Evolutionary conservation across 2,888 invertebrate genomes (phyloP), one percentile per base, ranked within the genome.

Genomic region (Dolichopus griseipennis): DNA sequence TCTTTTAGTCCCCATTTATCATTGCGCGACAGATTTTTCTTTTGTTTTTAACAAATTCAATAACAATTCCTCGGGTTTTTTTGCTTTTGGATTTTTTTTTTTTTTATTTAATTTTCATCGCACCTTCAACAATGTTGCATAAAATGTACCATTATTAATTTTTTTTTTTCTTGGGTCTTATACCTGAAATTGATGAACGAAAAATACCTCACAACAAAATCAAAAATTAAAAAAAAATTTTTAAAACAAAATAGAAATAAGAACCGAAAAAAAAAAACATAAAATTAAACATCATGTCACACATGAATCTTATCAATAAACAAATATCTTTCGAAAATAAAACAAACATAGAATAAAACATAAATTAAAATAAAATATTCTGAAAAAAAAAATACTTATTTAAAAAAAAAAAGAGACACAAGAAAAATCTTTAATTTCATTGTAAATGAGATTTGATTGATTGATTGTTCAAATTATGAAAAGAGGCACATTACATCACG

Each of bases 281-380:
- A 18, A 52, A 52, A 52, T 52, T 52, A 52, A 52, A 52, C 52
- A 52, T 52, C 52, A 52, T 52, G 52, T 52, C 52, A 52, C 52
- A 52, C 52, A 52, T 52, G 52, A 18, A 12, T 52, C 18, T 52
- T 52, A 52, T 52, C 52, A 52, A 52, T 52, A 52, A 15, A 52
- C 52, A 52, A 52, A 52, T 52, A 52, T 52, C 52, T 52, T 18
- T 52, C 2, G 18, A 27, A 52, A 52, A 52, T n/a, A 18, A 52
- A 41, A 27, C 27, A 27, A 27, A 27, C 27, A 27, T 27, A 37
- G 37, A 37, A 37, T 9, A 8, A 52, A 18, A 2, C 52, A 15
- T 18, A 52, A 27, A 27, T 37, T 37, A 37, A 37, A 37, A 27
- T 27, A 27, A 27, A 27, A 4, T 27, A 27, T 27, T 27, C 37